Evolutionary conservation across 2,888 invertebrate genomes (phyloP).

Genomic region (Pyrrhosoma nymphula): DNA sequence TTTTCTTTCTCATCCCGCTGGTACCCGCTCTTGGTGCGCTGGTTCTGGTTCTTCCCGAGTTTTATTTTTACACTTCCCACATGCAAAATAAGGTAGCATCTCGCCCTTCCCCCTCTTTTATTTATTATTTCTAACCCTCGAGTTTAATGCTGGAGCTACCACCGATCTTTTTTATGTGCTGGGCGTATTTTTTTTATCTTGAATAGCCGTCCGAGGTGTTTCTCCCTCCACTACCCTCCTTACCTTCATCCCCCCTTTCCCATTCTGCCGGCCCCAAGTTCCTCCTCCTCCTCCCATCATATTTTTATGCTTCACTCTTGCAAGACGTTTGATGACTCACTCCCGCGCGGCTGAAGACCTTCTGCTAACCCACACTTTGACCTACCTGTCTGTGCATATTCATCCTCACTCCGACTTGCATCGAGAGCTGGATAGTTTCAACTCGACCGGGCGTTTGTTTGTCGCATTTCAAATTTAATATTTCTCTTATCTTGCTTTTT

Average conservation of each 20-base stretch:
- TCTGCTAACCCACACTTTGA: not conserved
- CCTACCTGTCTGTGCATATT: not conserved
- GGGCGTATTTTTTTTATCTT: not conserved
- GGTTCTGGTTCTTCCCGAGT: not conserved
- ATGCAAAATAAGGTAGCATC: constrained; percentile 42
- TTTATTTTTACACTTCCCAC: constrained; percentile 39
- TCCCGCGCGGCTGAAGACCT: not conserved
- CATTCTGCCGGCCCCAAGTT: not conserved
- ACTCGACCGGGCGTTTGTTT: not conserved
- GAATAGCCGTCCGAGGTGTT: not conserved
- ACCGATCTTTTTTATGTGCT: not conserved
- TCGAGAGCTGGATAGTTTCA: not conserved
- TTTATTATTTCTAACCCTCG: constrained; percentile 41
- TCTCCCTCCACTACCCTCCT: not conserved
- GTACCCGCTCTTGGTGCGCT: not conserved
- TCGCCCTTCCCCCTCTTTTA: not conserved
- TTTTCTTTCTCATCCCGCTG: not conserved
- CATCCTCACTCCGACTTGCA: not conserved
- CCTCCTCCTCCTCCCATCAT: not conserved
- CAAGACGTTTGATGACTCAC: not conserved
- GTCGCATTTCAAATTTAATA: no score
- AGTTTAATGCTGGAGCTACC: constrained; percentile 35
- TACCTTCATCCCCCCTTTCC: not conserved
- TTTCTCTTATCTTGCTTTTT: no score
- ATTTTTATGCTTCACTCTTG: not conserved